Evolutionary conservation across 2,113 vertebrate species (phyloP).

Genomic region (Erpornis zantholeuca): DNA sequence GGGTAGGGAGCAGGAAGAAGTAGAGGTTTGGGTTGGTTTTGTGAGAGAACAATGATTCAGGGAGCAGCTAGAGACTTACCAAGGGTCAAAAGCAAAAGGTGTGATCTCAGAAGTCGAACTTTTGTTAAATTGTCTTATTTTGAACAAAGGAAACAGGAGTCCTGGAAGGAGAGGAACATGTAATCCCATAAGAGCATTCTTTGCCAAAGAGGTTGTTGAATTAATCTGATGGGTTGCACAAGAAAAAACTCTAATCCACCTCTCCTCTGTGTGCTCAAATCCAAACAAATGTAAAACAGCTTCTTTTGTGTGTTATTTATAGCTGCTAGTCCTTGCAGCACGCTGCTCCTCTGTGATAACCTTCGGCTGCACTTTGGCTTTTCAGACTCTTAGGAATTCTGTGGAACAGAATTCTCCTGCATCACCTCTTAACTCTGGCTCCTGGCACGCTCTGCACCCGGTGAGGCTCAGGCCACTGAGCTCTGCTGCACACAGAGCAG

Average conservation of each 20-base stretch:
- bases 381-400: slow-evolving; percentile 17
- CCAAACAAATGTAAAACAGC: slow-evolving; percentile 10
- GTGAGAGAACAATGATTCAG: not conserved
- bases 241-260: not conserved
- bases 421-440: not conserved
- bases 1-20: not conserved
- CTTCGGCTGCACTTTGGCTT: slow-evolving; percentile 34
- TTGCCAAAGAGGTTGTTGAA: not conserved
- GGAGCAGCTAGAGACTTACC: not conserved
- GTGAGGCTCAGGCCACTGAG: not conserved
- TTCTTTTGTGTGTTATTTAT: slow-evolving; percentile 38
- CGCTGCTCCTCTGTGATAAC: not conserved
- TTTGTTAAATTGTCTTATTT: not conserved
- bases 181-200: not conserved
- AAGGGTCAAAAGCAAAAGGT: not conserved
- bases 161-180: not conserved
- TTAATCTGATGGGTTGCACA: not conserved
- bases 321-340: not conserved
- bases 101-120: not conserved
- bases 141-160: not conserved
- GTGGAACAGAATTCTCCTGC: not conserved
- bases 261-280: not conserved
- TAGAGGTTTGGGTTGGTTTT: not conserved
- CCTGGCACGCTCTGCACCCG: not conserved
- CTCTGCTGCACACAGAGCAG: not conserved